These are phyloP conservation scores for Astur gentilis DNA, from an alignment of 2,113 vertebrate genomes.

Conservation along the genomic window DNA sequence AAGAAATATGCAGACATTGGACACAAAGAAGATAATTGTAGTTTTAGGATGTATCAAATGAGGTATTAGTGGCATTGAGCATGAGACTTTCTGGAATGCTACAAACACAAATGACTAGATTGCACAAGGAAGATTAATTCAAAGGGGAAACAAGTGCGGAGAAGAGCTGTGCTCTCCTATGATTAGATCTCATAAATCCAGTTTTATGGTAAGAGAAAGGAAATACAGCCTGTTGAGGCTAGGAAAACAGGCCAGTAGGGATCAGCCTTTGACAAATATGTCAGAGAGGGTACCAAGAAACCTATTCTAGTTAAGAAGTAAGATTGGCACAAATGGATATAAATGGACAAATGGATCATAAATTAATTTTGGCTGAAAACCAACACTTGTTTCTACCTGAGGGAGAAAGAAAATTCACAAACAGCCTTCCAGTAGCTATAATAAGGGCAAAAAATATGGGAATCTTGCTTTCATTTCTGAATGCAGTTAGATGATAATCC, in stretches of 20 bases:
- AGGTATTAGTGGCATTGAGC: neutral
- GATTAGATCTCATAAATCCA: neutral
- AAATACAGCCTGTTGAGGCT: neutral
- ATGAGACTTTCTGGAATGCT: neutral
- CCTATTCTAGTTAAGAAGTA: neutral
- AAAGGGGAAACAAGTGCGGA: neutral
- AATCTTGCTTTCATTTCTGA: neutral
- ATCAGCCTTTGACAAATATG: neutral
- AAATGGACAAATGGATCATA: neutral
- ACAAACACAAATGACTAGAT: neutral
- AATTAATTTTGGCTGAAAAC: neutral
- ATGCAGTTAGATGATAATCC: neutral
- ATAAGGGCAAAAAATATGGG: fast-evolving
- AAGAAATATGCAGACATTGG: neutral
- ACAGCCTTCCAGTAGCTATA: neutral
- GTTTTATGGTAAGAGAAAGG: neutral
- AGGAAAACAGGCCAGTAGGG: neutral
- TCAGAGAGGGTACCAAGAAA: neutral
- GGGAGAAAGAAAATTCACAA: neutral
- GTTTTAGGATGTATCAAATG: neutral
- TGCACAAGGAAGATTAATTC: neutral
- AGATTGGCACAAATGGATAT: neutral
- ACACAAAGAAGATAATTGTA: neutral
- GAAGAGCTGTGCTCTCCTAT: neutral
- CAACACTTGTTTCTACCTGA: neutral